Percentiles rank a stretch among this genome's conserved stretches.
phyloP scores from a whole-genome alignment of 2,888 invertebrate genomes.

The Eueremaeus valkanovi region DNA sequence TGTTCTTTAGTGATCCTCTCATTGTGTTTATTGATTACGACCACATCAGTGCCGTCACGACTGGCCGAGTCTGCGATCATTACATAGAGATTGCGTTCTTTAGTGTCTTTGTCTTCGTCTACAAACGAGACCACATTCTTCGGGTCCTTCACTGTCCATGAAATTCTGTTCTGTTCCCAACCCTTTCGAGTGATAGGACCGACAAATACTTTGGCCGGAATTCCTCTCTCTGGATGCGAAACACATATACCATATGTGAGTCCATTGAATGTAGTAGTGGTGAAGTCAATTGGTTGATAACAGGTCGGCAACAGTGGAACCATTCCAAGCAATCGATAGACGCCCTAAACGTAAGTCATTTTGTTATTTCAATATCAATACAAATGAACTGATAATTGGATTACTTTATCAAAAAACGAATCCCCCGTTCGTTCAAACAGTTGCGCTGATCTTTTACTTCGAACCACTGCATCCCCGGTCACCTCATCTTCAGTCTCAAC shows the following conservation, averaged over 20 bases:
- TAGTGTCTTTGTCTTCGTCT: constrained; percentile 11
- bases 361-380: not conserved
- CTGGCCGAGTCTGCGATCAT: constrained; percentile 1
- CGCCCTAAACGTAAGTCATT: not conserved
- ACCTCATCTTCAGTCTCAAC: not conserved
- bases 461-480: not conserved
- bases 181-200: not conserved
- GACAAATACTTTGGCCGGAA: constrained; percentile 5
- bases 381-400: not conserved
- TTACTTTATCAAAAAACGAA: not conserved
- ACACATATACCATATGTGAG: constrained; percentile 16
- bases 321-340: not conserved
- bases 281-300: not conserved
- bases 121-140: constrained; percentile 18
- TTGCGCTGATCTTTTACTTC: not conserved
- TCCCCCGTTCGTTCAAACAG: not conserved
- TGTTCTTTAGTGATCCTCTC: not conserved
- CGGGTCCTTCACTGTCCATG: not conserved
- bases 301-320: constrained; percentile 6
- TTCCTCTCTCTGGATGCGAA: not conserved
- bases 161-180: not conserved
- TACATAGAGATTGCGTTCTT: constrained; percentile 4
- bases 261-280: not conserved
- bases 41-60: constrained; percentile 10
- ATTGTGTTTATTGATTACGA: not conserved